Evolutionary conservation across 1,140 invertebrate species (phyloP).

Genomic region (Caerostris extrusa): DNA sequence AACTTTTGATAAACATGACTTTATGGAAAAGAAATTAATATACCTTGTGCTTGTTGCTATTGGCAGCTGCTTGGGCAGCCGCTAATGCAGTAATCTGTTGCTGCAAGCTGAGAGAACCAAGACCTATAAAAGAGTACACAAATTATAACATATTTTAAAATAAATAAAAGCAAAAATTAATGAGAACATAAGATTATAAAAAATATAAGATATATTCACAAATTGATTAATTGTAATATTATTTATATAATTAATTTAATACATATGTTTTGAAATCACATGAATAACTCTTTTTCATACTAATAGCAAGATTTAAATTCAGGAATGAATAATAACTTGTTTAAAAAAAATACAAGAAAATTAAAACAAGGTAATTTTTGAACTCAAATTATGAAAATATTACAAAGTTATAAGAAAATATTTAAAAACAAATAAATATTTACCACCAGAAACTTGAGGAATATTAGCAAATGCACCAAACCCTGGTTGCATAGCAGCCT

Average conservation of each 20-base stretch:
- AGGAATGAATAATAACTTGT: not conserved
- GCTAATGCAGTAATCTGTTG: conserved; percentile 81
- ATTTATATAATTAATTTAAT: no score
- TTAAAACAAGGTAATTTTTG: not conserved
- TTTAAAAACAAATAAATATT: conserved; percentile 33
- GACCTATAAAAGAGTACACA: conserved; percentile 78
- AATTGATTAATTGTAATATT: no score
- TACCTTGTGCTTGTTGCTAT: conserved; percentile 76
- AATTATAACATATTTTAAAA: no score
- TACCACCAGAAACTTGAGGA: conserved; percentile 77
- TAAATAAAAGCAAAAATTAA: no score
- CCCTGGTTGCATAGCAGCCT: conserved; percentile 80
- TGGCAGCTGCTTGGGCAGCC: conserved; percentile 78
- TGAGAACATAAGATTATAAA: no score
- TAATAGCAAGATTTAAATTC: no score
- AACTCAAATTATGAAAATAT: not conserved
- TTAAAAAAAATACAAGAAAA: not conserved
- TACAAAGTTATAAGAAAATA: not conserved
- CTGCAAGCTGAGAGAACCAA: conserved; percentile 81
- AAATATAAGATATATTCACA: no score
- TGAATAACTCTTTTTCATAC: no score
- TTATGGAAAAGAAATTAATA: conserved; percentile 39
- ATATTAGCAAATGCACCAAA: conserved; percentile 80
- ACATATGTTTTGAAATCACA: no score
- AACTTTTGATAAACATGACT: no score